Percentiles rank a stretch among this genome's conserved stretches.
Evolutionary conservation across 1,140 invertebrate genomes (phyloP).

Genomic region (Dreissena rostriformis): DNA sequence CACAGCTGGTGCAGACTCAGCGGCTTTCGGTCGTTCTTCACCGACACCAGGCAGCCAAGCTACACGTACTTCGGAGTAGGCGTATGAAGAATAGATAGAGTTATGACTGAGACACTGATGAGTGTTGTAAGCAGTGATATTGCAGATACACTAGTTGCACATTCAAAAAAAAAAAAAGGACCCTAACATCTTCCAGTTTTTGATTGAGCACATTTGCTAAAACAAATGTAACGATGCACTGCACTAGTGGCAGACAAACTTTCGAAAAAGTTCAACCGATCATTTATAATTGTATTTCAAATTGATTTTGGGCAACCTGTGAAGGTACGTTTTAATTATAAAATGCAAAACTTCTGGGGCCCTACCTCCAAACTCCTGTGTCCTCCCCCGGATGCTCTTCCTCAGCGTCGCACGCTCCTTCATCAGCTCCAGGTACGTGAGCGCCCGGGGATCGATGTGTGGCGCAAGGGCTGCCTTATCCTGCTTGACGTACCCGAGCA

Average conservation of each 20-base stretch:
- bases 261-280: too few species aligned
- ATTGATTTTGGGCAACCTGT: too few species aligned
- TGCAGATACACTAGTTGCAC: neutral
- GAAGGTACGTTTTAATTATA: too few species aligned
- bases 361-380: neutral
- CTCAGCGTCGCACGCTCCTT: constrained; percentile 38
- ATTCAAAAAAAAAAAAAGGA: neutral
- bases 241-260: too few species aligned
- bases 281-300: too few species aligned
- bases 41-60: constrained; percentile 10
- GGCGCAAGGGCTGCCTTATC: constrained; percentile 35
- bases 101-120: too few species aligned
- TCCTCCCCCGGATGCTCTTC: constrained; percentile 20
- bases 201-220: too few species aligned
- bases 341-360: too few species aligned
- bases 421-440: constrained; percentile 33
- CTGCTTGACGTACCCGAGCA: constrained; percentile 39
- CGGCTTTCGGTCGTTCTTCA: constrained; percentile 11
- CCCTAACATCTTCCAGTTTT: too few species aligned
- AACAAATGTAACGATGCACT: too few species aligned
- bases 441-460: constrained; percentile 1
- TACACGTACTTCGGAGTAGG: neutral
- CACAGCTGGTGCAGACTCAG: constrained; percentile 29
- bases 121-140: too few species aligned
- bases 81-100: too few species aligned